Base-by-base conservation (phyloP, 2,888 invertebrate genomes). In the Caenorhabditis sinica region DNA sequence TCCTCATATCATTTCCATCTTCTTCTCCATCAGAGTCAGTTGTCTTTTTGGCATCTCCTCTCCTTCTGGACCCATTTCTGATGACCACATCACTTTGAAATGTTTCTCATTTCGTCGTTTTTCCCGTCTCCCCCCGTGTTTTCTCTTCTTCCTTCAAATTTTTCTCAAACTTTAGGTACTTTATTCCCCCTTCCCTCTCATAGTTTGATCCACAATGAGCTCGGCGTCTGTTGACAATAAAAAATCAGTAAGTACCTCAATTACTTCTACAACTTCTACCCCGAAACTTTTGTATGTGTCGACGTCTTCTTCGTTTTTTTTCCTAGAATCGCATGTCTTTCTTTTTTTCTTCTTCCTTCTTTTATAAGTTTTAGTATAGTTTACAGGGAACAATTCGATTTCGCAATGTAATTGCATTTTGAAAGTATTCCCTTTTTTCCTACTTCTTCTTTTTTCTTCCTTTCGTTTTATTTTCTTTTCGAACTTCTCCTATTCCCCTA, bases 161-260 rank as follows among this genome's bases (percentile, higher is more conserved):
- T 40, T 49, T 60, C 25, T 30, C 28, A 33, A 56, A 33, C 51
- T 75, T 75, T 66, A 75, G 75, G 75, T 56, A 56, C 28, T 61
- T 72, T 60, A 36, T 60, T n/a, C n/a, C 33, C 61, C 36, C 33
- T n/a, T 36, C 33, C 9, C 45, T n/a, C 45, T 45, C 15, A 45
- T 8, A 25, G n/a, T 25, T n/a, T n/a, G 23, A 25, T 56, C 30
- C 17, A 66, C 36, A 69, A 82, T 82, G 82, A 82, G 82, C 56
- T 76, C 82, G 76, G 71, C 82, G 28, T 82, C 82, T n/a, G 82
- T 45, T 49, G 82, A 75, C 69, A 69, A n/a, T n/a, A n/a, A 56
- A 49, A 82, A 76, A 76, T 56, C 82, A 72, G 69, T 76, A 68
- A 82, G 77, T 79, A 61, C 43, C 13, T 69, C 51, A 20, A 28